A percentile compares a stretch with the other conserved stretches of the same genome.
Evolutionary conservation across 2,113 vertebrate species (phyloP).

Genomic region (Saimiri boliviensis): DNA sequence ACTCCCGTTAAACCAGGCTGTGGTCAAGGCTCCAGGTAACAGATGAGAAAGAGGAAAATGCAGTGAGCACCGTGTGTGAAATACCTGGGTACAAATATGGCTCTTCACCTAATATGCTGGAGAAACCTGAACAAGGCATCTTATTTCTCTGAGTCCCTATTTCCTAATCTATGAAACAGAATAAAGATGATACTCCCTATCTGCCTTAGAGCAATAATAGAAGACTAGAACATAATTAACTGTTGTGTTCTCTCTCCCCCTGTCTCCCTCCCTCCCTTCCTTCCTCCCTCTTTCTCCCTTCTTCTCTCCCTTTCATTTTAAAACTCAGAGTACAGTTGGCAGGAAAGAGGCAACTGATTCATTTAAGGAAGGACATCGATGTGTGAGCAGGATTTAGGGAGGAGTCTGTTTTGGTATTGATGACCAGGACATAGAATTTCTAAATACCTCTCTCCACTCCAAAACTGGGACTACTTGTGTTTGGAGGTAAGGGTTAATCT

Average conservation of each 20-base stretch:
- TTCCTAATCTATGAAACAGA: neutral
- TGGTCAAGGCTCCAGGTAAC: neutral
- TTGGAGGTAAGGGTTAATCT: neutral
- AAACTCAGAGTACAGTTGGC: neutral
- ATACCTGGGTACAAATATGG: neutral
- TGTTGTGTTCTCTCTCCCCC: neutral
- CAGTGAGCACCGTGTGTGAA: neutral
- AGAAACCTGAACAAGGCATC: neutral
- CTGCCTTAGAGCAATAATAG: neutral
- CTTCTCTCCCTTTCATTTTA: neutral
- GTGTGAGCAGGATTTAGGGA: neutral
- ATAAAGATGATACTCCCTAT: neutral
- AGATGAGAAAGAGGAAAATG: neutral
- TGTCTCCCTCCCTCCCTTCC: neutral
- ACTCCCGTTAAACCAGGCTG: neutral
- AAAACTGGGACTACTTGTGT: neutral
- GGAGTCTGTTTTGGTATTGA: neutral
- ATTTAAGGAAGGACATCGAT: neutral
- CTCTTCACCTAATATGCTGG: neutral
- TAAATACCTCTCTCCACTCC: neutral
- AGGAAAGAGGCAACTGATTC: neutral
- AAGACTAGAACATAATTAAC: neutral
- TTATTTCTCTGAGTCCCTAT: neutral
- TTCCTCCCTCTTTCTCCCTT: no score
- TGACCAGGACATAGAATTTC: neutral